Evolutionary conservation across 2,113 vertebrate species (phyloP).

Genomic region (Hiodon alosoides): DNA sequence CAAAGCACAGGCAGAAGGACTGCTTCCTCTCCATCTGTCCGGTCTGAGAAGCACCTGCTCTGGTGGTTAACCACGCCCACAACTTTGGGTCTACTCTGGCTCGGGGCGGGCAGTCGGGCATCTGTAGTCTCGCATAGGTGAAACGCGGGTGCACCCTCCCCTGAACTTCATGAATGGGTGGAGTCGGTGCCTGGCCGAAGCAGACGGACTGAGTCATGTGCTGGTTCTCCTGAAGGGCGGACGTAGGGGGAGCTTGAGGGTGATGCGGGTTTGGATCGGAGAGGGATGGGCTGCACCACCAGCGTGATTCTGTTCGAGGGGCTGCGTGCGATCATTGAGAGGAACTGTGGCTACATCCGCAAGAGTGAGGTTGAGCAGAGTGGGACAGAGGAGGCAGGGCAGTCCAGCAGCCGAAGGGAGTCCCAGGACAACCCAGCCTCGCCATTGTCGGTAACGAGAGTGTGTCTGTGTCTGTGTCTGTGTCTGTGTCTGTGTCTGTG

Average conservation of each 20-base stretch:
- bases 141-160: too few relatives aligned
- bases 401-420: conserved; percentile 75
- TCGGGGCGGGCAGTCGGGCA: too few relatives aligned
- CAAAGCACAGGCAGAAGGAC: too few relatives aligned
- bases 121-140: too few relatives aligned
- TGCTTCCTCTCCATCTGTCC: too few relatives aligned
- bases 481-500: conserved; percentile 12
- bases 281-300: conserved; percentile 91
- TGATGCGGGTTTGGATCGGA: conserved; percentile 60
- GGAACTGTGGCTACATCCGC: conserved; percentile 91
- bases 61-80: too few relatives aligned
- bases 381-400: conserved; percentile 72
- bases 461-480: conserved; percentile 18
- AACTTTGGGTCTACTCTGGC: too few relatives aligned
- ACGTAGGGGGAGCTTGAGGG: conserved; percentile 32
- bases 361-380: conserved; percentile 76
- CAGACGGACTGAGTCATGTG: conserved; percentile 45
- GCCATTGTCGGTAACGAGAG: conserved; percentile 45
- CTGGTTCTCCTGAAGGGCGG: conserved; percentile 40
- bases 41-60: too few relatives aligned
- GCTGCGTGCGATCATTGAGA: conserved; percentile 82
- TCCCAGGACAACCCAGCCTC: conserved; percentile 68
- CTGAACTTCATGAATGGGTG: background rate
- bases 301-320: conserved; percentile 86
- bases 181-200: background rate